These are phyloP conservation scores for Chesias legatella DNA, from an alignment of 2,888 invertebrate genomes.

Conservation along the genomic window DNA sequence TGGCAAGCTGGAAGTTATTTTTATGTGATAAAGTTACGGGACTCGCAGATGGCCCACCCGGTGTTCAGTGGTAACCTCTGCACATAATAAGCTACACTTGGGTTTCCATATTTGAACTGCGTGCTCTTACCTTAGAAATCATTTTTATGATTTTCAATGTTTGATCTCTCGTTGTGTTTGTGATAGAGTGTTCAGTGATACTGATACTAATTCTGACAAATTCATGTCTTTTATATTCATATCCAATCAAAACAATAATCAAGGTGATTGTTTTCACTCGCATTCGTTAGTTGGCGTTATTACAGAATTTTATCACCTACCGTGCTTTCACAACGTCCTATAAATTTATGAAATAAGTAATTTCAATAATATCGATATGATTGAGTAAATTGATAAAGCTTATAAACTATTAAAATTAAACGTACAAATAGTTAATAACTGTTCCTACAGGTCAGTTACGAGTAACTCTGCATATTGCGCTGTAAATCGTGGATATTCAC, in stretches of 20 bases:
- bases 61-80: too few relatives aligned
- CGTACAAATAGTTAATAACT: too few relatives aligned
- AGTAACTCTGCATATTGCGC: too few relatives aligned
- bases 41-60: too few relatives aligned
- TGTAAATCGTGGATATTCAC: too few relatives aligned
- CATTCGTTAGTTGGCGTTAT: conserved; percentile 26
- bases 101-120: background rate
- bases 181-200: conserved; percentile 25
- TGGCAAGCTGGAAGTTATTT: too few relatives aligned
- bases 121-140: conserved; percentile 36
- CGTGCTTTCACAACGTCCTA: too few relatives aligned
- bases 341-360: conserved; percentile 13
- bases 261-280: conserved; percentile 37
- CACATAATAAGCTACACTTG: too few relatives aligned
- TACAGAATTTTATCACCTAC: conserved; percentile 26
- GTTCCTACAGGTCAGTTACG: too few relatives aligned
- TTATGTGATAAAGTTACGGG: too few relatives aligned
- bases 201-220: conserved; percentile 35
- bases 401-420: too few relatives aligned
- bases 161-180: conserved; percentile 20
- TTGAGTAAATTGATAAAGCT: too few relatives aligned
- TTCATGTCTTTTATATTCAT: conserved; percentile 43
- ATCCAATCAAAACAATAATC: conserved; percentile 28
- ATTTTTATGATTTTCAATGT: conserved; percentile 24
- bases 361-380: conserved; percentile 10